phyloP scores from a whole-genome alignment of 1,140 invertebrate genomes.

The Mesaphorura yosii region DNA sequence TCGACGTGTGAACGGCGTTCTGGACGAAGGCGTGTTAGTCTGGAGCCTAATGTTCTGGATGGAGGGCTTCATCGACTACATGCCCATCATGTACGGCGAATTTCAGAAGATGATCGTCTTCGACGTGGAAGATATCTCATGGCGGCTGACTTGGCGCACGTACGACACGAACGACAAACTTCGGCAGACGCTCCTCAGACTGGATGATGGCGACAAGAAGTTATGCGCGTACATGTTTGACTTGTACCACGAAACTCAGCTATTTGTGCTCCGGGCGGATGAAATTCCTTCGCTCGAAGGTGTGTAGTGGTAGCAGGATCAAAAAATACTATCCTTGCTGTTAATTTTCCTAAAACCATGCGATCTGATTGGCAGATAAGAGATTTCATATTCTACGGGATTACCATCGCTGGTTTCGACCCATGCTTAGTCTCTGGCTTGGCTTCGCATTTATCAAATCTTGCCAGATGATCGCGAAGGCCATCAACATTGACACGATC shows the following conservation, averaged over 20 bases:
- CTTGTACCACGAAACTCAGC: slow-evolving; percentile 20
- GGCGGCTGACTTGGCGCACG: neutral
- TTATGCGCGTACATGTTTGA: slow-evolving; percentile 19
- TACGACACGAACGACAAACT: slow-evolving; percentile 17
- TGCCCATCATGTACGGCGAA: slow-evolving; percentile 25
- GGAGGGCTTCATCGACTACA: slow-evolving; percentile 17
- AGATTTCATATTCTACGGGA: no score
- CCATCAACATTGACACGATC: slow-evolving; percentile 17
- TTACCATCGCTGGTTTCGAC: slow-evolving; percentile 27
- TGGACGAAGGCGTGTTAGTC: slow-evolving; percentile 10
- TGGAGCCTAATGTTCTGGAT: slow-evolving; percentile 23
- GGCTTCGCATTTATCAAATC: slow-evolving; percentile 24
- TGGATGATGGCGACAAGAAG: neutral
- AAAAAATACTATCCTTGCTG: no score
- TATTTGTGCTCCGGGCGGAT: slow-evolving; percentile 18
- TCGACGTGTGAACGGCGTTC: slow-evolving; percentile 14
- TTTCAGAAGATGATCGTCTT: slow-evolving; percentile 29
- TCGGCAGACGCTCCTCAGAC: slow-evolving; percentile 11
- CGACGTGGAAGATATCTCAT: slow-evolving; percentile 22
- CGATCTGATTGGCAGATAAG: no score
- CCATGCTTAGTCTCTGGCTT: slow-evolving; percentile 24
- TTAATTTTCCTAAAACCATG: no score
- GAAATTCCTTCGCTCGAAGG: slow-evolving; percentile 1
- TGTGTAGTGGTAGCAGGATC: no score
- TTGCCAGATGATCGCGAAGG: slow-evolving; percentile 14